These are phyloP conservation scores for Nannobrachium achirus DNA, from an alignment of 2,113 vertebrate species.

Conservation along the genomic window DNA sequence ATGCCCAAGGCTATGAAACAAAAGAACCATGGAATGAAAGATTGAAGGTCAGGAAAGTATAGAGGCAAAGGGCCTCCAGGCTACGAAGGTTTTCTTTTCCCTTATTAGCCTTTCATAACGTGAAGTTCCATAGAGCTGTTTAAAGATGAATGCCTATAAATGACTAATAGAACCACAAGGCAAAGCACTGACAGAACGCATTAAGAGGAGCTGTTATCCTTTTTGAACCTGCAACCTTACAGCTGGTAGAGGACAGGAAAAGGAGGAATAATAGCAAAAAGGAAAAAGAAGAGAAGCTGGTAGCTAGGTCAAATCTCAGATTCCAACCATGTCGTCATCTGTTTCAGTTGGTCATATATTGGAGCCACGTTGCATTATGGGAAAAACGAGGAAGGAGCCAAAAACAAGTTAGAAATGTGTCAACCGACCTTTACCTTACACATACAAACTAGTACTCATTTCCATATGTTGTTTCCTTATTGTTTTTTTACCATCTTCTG, in stretches of 20 bases:
- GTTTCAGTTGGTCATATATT: conserved; percentile 6
- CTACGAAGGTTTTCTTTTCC: conserved; percentile 45
- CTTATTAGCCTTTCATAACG: conserved; percentile 43
- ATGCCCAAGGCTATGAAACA: conserved; percentile 23
- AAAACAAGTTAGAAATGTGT: conserved; percentile 23
- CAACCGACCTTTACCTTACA: conserved; percentile 29
- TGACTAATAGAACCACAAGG: conserved; percentile 53
- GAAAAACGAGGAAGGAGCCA: conserved; percentile 16
- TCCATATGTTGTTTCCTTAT: conserved; percentile 18
- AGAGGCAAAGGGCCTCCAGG: conserved; percentile 16
- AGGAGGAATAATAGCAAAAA: background rate
- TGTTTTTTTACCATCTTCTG: conserved; percentile 25
- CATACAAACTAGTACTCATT: conserved; percentile 37
- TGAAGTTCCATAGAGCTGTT: conserved; percentile 48
- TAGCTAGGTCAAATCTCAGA: background rate
- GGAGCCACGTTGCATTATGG: conserved; percentile 10
- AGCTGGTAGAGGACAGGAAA: conserved; percentile 26
- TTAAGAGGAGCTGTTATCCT: conserved; percentile 35
- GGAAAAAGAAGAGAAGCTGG: background rate
- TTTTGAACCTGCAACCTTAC: conserved; percentile 20
- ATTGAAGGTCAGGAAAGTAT: conserved; percentile 5
- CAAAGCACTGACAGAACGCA: conserved; percentile 58
- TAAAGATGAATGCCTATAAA: conserved; percentile 59
- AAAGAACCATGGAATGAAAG: conserved; percentile 25
- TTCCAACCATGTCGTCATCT: conserved; percentile 23